These are phyloP conservation scores for Acronicta alni DNA, from an alignment of 2,888 invertebrate genomes.

Conservation along the genomic window DNA sequence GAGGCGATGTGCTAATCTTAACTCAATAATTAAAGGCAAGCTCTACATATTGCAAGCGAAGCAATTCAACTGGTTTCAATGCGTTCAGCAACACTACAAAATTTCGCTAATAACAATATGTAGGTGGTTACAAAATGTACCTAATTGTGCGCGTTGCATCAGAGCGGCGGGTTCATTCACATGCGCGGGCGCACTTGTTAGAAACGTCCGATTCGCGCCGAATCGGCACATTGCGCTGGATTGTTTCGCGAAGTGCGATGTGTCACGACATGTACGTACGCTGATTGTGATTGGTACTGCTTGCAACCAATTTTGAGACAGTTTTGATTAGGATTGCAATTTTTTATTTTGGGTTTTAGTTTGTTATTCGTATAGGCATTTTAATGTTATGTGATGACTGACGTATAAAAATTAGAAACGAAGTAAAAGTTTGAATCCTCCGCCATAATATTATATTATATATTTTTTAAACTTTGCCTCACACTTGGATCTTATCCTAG, in stretches of 20 bases:
- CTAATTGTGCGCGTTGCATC: conserved; percentile 61
- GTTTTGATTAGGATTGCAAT: conserved; percentile 5
- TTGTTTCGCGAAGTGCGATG: conserved; percentile 59
- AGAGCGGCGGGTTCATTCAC: conserved; percentile 59
- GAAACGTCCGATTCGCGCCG: conserved; percentile 59
- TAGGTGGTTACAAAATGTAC: conserved; percentile 51
- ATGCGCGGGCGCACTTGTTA: conserved; percentile 54
- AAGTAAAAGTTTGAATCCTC: too few species aligned
- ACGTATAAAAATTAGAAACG: too few species aligned
- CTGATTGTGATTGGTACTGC: conserved; percentile 33
- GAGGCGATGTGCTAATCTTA: not conserved
- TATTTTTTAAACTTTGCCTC: too few species aligned
- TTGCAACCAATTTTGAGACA: conserved; percentile 12
- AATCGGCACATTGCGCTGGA: conserved; percentile 57
- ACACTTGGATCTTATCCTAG: too few species aligned
- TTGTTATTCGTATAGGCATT: not conserved
- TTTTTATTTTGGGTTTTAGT: not conserved
- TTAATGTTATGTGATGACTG: not conserved
- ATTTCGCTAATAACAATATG: conserved; percentile 41
- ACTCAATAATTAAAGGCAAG: not conserved
- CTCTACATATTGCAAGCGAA: conserved; percentile 3
- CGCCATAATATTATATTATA: too few species aligned
- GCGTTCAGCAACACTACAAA: conserved; percentile 29
- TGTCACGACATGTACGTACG: conserved; percentile 51
- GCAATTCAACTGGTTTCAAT: conserved; percentile 6